A percentile compares a stretch with the other conserved stretches of the same genome.
Evolutionary conservation across 2,888 invertebrate species (phyloP).

Genomic region (Trachelus iudaicus): DNA sequence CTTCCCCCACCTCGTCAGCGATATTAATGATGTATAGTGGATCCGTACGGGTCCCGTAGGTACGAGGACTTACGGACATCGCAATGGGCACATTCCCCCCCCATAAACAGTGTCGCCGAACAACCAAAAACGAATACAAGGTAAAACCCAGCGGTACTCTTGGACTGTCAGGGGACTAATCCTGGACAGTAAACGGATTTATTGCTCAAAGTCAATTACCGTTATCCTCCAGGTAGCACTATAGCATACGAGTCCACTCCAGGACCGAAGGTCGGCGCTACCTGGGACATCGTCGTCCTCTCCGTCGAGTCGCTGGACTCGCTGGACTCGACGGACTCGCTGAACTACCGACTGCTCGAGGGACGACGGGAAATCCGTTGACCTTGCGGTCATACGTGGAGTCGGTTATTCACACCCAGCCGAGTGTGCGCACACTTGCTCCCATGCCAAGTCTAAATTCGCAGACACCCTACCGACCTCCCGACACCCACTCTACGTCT

Average conservation of each 20-base stretch:
- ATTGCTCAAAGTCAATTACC: conserved; percentile 24
- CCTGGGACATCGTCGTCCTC: conserved; percentile 33
- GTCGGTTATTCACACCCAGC: conserved; percentile 2
- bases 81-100: neutral
- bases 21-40: neutral
- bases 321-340: too few species aligned
- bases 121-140: neutral
- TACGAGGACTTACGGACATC: neutral
- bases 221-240: conserved; percentile 17
- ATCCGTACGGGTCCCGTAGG: neutral
- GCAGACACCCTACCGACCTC: neutral
- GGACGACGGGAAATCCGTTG: conserved; percentile 42
- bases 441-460: neutral
- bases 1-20: neutral
- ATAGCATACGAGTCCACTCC: neutral
- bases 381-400: conserved; percentile 39
- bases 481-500: neutral
- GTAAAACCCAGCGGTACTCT: conserved; percentile 6
- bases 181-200: conserved; percentile 30
- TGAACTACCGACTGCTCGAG: neutral
- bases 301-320: conserved; percentile 15
- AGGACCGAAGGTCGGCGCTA: neutral
- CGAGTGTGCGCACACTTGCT: neutral
- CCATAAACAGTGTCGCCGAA: neutral
- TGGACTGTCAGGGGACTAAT: conserved; percentile 19